Conservation (phyloP, 2,888 invertebrate genomes). For the Deroplatys truncata region DNA sequence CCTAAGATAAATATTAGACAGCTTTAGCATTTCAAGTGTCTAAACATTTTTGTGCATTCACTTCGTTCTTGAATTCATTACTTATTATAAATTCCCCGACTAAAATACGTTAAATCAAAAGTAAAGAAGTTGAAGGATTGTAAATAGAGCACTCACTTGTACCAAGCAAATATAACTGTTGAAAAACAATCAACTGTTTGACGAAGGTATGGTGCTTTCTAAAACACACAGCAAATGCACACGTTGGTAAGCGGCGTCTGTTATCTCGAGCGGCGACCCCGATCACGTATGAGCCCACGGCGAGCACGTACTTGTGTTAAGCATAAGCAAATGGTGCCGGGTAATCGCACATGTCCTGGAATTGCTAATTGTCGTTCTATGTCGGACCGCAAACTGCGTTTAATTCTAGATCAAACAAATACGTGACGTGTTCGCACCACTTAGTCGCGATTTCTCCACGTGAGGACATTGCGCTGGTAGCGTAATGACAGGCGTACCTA, state of each 20-base stretch:
- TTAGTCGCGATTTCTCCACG: neutral
- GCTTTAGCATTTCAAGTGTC: too few species aligned
- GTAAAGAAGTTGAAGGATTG: too few species aligned
- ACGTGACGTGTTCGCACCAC: neutral
- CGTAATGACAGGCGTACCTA: too few species aligned
- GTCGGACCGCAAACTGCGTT: neutral
- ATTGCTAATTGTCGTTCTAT: neutral
- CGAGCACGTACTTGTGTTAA: neutral
- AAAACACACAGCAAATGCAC: neutral
- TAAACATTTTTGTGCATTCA: too few species aligned
- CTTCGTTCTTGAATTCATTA: too few species aligned
- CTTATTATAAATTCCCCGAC: too few species aligned
- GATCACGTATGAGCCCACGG: neutral
- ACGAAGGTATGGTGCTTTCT: neutral
- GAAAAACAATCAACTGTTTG: too few species aligned
- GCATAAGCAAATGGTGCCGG: neutral
- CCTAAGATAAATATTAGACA: too few species aligned
- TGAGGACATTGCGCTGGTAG: neutral
- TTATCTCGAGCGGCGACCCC: neutral
- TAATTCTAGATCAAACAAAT: neutral
- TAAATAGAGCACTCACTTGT: too few species aligned
- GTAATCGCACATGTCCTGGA: neutral
- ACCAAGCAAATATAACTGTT: too few species aligned
- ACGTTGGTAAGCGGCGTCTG: neutral
- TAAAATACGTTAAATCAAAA: too few species aligned